Conservation (phyloP, 1,140 invertebrate genomes). For the Aphelinus atriplicis region DNA sequence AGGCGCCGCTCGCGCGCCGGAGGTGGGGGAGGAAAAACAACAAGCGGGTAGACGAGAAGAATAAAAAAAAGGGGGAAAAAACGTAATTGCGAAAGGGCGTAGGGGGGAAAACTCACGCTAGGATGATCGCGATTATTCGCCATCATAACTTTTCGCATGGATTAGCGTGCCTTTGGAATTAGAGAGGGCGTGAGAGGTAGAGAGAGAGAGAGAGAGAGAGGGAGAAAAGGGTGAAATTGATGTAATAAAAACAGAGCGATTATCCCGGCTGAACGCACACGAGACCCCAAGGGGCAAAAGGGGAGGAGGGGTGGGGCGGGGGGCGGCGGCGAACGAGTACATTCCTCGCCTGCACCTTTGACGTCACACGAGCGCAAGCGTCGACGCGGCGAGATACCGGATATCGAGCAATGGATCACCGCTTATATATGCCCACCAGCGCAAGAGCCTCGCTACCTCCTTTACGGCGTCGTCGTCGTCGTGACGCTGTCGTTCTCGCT, state of each 20-base stretch:
- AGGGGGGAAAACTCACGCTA: neutral
- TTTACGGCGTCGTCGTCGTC: no score
- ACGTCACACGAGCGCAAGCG: conserved; percentile 10
- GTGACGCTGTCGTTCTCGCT: neutral
- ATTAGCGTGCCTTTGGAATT: conserved; percentile 28
- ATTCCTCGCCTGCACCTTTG: conserved; percentile 12
- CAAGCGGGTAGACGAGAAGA: neutral
- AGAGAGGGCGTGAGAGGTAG: neutral
- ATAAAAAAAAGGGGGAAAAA: neutral
- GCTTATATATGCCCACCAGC: conserved; percentile 1
- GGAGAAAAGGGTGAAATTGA: conserved; percentile 18
- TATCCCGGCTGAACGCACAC: conserved; percentile 19
- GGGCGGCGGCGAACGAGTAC: neutral
- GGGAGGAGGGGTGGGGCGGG: neutral
- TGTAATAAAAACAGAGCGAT: conserved; percentile 31
- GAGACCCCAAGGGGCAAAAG: neutral
- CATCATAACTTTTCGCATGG: conserved; percentile 22
- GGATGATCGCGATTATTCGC: conserved; percentile 23
- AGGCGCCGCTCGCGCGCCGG: no score
- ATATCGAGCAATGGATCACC: conserved; percentile 20
- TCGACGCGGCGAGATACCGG: neutral
- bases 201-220: conserved; percentile 5
- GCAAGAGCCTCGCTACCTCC: no score
- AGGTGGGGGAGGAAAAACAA: neutral
- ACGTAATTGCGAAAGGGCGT: neutral